These are phyloP conservation scores for Oreochromis mossambicus DNA, from an alignment of 2,797 vertebrate species.

Conservation along the genomic window DNA sequence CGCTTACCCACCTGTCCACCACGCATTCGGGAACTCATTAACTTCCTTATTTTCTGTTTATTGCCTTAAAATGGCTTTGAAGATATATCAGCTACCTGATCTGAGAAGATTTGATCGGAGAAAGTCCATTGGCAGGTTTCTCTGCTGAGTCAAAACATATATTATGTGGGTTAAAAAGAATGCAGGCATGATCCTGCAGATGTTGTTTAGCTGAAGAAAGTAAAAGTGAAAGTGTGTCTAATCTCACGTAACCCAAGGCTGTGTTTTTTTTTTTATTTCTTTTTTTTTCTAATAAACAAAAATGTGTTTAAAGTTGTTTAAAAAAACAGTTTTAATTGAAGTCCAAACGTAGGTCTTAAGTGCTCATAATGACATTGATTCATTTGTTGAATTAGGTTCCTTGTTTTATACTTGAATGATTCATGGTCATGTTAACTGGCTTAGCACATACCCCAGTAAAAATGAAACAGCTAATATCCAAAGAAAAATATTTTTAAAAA, in stretches of 20 bases:
- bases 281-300: not conserved
- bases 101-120: not conserved
- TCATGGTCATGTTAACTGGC: not conserved
- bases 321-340: not conserved
- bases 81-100: not conserved
- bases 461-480: fast-evolving
- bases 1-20: not conserved
- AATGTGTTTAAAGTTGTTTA: not conserved
- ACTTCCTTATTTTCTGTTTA: not conserved
- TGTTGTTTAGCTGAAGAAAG: not conserved
- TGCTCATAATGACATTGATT: not conserved
- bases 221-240: not conserved
- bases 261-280: not conserved
- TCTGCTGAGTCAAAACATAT: not conserved
- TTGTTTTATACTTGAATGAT: not conserved
- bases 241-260: fast-evolving
- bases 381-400: not conserved
- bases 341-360: fast-evolving
- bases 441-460: not conserved
- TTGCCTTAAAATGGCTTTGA: not conserved
- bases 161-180: not conserved
- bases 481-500: not conserved
- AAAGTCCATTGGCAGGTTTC: not conserved
- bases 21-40: fast-evolving
- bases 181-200: not conserved